Conservation (phyloP, 2,888 invertebrate species). For the Acrocera orbiculus region DNA sequence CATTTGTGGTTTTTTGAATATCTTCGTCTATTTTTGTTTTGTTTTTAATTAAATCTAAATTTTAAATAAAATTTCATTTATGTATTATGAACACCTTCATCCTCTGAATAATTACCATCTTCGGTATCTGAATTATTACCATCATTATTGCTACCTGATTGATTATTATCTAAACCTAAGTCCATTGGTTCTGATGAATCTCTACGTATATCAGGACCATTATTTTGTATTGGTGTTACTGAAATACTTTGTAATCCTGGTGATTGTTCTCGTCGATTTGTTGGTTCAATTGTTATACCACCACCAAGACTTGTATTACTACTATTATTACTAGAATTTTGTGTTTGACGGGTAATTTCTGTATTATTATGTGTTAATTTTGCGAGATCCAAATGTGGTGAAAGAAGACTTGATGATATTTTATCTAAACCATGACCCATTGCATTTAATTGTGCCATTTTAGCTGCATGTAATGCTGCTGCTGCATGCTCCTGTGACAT, state of each 20-base stretch:
- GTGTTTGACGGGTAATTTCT: constrained; percentile 8
- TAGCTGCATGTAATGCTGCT: constrained; percentile 61
- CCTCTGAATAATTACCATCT: constrained; percentile 28
- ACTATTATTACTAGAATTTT: constrained; percentile 8
- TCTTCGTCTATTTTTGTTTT: no score
- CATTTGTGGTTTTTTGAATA: no score
- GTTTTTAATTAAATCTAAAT: no score
- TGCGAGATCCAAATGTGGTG: constrained; percentile 28
- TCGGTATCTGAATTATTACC: constrained; percentile 25
- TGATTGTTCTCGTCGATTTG: constrained; percentile 21
- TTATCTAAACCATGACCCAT: constrained; percentile 39
- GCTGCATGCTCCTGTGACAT: constrained; percentile 49
- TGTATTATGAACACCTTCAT: constrained; percentile 29
- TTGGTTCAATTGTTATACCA: constrained; percentile 25
- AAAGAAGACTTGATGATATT: constrained; percentile 32
- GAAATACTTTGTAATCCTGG: constrained; percentile 5
- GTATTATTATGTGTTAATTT: constrained; percentile 18
- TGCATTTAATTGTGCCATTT: constrained; percentile 59
- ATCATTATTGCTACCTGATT: constrained; percentile 26
- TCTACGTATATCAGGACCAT: constrained; percentile 21
- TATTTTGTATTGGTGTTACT: constrained; percentile 10
- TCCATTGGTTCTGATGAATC: constrained; percentile 30
- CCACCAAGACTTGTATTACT: constrained; percentile 4
- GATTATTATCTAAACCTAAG: constrained; percentile 25
- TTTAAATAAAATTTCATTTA: constrained; percentile 12